Evolutionary conservation across 2,797 vertebrate species (phyloP), one percentile per base, ranked within the genome.

Genomic region (Huso huso): DNA sequence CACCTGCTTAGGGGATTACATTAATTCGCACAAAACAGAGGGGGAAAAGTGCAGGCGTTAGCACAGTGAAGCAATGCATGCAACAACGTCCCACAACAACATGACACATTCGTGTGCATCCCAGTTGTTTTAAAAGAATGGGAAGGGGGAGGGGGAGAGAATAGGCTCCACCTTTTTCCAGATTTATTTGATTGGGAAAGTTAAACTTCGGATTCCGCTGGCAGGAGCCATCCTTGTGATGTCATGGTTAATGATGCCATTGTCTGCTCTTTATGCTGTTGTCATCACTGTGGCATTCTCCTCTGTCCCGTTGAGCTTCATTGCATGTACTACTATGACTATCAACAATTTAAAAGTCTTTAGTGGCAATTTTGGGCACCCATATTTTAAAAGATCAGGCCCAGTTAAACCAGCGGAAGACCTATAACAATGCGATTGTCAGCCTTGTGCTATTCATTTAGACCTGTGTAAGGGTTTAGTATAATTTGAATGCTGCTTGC

Each of bases 1-100:
- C 88, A 90, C 87, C 89, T 88, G 89, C 85, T 90, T 91, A 87
- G 86, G 85, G 86, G 89, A 90, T 92, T 92, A 92, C 89, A 89
- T 88, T 86, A 88, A 90, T 88, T 92, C 91, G 86, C 83, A 85
- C 80, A 87, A 89, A 89, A 84, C 76, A 72, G 85, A 87, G 82
- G 79, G 76, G 55, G 64, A 77, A 77, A 81, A 86, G 85, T 63
- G 68, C 74, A 52, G 75, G 70, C 64, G 72, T 69, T 72, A 78
- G 78, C 79, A 82, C 81, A 83, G 79, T 77, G 49, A 69, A 63
- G 51, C 76, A 82, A 82, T 82, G 71, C 80, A 73, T 8, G 57
- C 75, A 75, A 69, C 75, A 75, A 69, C 73, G 69, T 75, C 52
- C 55, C 57, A 0, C 69, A 61, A 10, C 62, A 65, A 71, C 66